phyloP scores from a whole-genome alignment of 2,888 invertebrate species.

The Lamproptera curius region DNA sequence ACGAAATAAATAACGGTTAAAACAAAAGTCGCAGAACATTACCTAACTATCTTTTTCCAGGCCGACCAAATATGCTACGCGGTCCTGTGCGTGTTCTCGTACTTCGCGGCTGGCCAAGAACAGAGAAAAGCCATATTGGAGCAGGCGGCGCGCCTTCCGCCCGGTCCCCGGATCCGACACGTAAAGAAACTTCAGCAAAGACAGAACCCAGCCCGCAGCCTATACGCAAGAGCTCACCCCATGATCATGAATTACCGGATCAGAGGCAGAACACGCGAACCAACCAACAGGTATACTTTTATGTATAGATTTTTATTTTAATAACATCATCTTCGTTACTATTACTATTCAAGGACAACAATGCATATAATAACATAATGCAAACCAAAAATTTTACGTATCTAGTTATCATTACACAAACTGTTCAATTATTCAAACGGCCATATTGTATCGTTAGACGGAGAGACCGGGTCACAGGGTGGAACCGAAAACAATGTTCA shows the following conservation, averaged over 20 bases:
- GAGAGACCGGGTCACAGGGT: conserved; percentile 34
- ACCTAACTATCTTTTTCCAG: conserved; percentile 71
- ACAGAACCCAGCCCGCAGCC: conserved; percentile 1
- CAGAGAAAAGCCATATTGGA: conserved; percentile 79
- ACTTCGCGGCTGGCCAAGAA: conserved; percentile 95
- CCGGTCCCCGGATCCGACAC: conserved; percentile 29
- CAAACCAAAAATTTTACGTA: too few relatives aligned
- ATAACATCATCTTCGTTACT: too few relatives aligned
- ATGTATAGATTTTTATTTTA: too few relatives aligned
- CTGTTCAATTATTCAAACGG: too few relatives aligned
- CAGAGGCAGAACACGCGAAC: conserved; percentile 23
- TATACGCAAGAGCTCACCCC: conserved; percentile 17
- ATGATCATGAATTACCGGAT: conserved; percentile 20
- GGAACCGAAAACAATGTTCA: conserved; percentile 11
- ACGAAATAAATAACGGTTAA: too few relatives aligned
- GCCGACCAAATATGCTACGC: conserved; percentile 99
- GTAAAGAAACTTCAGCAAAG: not conserved
- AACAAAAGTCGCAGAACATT: too few relatives aligned
- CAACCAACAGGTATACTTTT: conserved; percentile 40
- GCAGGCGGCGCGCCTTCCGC: conserved; percentile 65
- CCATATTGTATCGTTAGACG: not conserved
- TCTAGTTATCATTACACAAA: too few relatives aligned
- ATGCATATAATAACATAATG: too few relatives aligned
- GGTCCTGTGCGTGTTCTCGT: conserved; percentile 99
- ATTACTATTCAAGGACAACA: too few relatives aligned